phyloP scores from a whole-genome alignment of 1,140 invertebrate species.

The Akabosia matsudoensis region DNA sequence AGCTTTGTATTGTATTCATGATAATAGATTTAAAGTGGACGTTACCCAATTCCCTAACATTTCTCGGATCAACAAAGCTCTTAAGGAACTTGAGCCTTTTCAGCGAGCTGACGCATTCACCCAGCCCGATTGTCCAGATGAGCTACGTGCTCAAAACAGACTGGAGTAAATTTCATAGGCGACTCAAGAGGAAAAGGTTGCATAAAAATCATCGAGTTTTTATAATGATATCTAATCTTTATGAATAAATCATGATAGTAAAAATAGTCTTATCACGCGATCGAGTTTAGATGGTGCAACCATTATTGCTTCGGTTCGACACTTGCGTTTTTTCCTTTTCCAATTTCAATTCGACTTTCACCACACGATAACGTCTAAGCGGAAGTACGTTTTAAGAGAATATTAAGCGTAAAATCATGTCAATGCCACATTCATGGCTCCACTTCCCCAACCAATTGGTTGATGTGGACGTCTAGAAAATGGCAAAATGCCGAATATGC shows the following conservation, averaged over 20 bases:
- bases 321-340: not conserved
- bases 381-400: too few species aligned
- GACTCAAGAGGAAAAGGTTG: not conserved
- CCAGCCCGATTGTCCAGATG: constrained; percentile 80
- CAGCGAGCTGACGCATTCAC: constrained; percentile 77
- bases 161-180: too few species aligned
- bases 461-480: constrained; percentile 6
- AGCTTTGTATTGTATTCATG: constrained; percentile 59
- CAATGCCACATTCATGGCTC: constrained; percentile 1
- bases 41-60: constrained; percentile 84
- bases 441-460: not conserved
- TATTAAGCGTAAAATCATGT: not conserved
- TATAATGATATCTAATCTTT: not conserved
- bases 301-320: too few species aligned
- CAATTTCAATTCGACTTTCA: too few species aligned
- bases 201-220: not conserved
- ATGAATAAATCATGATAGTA: too few species aligned
- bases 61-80: constrained; percentile 74
- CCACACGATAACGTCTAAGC: too few species aligned
- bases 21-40: constrained; percentile 82
- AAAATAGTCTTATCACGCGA: too few species aligned
- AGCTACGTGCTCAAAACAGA: constrained; percentile 4
- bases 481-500: constrained; percentile 10
- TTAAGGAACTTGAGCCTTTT: constrained; percentile 84
- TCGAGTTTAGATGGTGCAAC: too few species aligned